Conservation (phyloP, 2,113 vertebrate genomes). For the Brachypodius melanocephalos region DNA sequence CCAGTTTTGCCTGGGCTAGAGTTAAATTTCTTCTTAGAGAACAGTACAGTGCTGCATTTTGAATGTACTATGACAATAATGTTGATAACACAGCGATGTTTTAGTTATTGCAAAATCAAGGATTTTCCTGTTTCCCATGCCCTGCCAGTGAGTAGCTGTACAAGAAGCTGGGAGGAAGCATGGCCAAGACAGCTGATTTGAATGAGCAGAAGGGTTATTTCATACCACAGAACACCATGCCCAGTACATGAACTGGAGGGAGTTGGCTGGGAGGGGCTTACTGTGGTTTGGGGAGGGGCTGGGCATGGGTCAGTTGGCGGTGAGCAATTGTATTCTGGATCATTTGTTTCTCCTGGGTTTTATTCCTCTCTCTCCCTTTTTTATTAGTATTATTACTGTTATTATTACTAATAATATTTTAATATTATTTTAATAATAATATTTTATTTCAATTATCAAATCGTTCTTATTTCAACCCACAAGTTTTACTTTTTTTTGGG, state of each 20-base stretch:
- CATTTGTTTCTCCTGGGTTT: background rate
- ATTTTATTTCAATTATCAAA: background rate
- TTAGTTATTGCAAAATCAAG: background rate
- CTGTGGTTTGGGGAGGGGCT: background rate
- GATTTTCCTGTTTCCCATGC: background rate
- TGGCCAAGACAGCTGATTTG: background rate
- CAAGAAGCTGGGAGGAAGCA: accelerated
- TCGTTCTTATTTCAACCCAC: background rate
- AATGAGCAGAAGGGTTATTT: background rate
- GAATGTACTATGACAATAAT: background rate
- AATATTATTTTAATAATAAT: no score
- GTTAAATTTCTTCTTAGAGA: background rate
- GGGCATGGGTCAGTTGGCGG: background rate
- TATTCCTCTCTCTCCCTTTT: background rate
- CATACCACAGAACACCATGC: background rate
- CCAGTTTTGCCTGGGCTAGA: background rate
- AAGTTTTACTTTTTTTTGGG: background rate
- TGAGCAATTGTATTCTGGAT: background rate
- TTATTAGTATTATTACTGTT: background rate
- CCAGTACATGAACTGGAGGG: background rate
- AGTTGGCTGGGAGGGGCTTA: background rate
- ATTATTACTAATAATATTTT: background rate
- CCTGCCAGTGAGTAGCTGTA: background rate
- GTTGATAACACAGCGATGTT: background rate
- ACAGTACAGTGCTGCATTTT: background rate